phyloP scores from a whole-genome alignment of 2,888 invertebrate species.

The Dasysyrphus tricinctus region DNA sequence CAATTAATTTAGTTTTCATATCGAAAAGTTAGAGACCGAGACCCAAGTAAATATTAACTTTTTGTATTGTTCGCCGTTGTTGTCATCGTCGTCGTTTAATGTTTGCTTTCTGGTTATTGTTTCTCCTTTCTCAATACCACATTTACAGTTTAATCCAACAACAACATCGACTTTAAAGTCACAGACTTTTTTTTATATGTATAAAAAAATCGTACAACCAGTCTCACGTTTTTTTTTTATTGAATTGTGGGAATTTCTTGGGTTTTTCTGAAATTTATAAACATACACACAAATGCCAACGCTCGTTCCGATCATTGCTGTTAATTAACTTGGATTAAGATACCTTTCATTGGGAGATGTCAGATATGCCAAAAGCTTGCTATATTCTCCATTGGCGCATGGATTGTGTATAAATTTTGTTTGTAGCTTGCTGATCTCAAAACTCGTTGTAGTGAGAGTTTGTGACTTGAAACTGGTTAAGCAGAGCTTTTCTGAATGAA shows the following conservation, averaged over 20 bases:
- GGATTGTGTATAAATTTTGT: conserved; percentile 24
- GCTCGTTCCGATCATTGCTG: conserved; percentile 48
- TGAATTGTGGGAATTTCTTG: conserved; percentile 83
- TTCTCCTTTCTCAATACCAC: conserved; percentile 43
- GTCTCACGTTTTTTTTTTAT: conserved; percentile 72
- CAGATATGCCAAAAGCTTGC: conserved; percentile 62
- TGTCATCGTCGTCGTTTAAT: background rate
- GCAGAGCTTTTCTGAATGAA: conserved; percentile 71
- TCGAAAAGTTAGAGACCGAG: conserved; percentile 9
- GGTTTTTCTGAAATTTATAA: conserved; percentile 83
- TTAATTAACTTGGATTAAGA: conserved; percentile 57
- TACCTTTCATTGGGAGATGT: conserved; percentile 54
- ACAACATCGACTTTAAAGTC: conserved; percentile 22
- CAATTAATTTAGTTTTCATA: conserved; percentile 47
- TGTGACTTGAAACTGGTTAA: conserved; percentile 50
- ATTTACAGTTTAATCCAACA: conserved; percentile 69
- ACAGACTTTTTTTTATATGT: conserved; percentile 26
- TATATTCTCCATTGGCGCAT: conserved; percentile 8
- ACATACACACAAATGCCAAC: conserved; percentile 68
- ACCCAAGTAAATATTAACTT: conserved; percentile 44
- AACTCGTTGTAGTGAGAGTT: conserved; percentile 52
- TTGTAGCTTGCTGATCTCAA: conserved; percentile 23
- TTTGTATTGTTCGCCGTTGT: conserved; percentile 11
- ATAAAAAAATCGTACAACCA: conserved; percentile 50
- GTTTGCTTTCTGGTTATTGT: conserved; percentile 33